Evolutionary conservation across 2,113 vertebrate genomes (phyloP).

Genomic region (Nycticryphes semicollaris): DNA sequence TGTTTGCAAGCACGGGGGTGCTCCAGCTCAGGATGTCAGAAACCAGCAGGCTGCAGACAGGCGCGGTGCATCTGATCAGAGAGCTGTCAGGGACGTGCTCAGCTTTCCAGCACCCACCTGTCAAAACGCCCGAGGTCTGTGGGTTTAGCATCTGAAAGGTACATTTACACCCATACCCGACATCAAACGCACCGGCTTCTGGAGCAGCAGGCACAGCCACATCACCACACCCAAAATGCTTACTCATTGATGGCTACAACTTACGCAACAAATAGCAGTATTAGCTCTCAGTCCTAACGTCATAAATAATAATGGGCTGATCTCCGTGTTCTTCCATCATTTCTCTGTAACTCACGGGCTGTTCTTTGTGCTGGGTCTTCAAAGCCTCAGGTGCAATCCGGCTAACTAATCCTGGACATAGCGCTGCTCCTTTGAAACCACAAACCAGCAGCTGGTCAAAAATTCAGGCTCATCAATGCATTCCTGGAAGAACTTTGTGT

Average conservation of each 20-base stretch:
- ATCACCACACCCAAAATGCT: not conserved
- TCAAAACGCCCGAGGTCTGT: not conserved
- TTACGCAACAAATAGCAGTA: not conserved
- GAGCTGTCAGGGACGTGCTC: not conserved
- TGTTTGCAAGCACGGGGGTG: not conserved
- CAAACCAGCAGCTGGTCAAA: not conserved
- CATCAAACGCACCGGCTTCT: not conserved
- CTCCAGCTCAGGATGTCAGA: not conserved
- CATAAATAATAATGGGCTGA: fast-evolving
- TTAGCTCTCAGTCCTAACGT: not conserved
- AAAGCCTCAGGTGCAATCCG: not conserved
- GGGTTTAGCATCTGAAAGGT: not conserved
- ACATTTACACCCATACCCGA: not conserved
- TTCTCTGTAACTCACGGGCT: not conserved
- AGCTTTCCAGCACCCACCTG: not conserved
- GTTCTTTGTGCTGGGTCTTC: not conserved
- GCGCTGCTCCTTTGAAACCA: not conserved
- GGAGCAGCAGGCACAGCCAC: not conserved
- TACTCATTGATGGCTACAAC: not conserved
- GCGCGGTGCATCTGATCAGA: not conserved
- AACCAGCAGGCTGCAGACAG: not conserved
- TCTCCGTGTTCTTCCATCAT: not conserved
- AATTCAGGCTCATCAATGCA: not conserved
- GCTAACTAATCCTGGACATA: not conserved
- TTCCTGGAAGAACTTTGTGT: not conserved